Evolutionary conservation across 2,797 vertebrate species (phyloP).

Genomic region (Pangasius mekongensis): DNA sequence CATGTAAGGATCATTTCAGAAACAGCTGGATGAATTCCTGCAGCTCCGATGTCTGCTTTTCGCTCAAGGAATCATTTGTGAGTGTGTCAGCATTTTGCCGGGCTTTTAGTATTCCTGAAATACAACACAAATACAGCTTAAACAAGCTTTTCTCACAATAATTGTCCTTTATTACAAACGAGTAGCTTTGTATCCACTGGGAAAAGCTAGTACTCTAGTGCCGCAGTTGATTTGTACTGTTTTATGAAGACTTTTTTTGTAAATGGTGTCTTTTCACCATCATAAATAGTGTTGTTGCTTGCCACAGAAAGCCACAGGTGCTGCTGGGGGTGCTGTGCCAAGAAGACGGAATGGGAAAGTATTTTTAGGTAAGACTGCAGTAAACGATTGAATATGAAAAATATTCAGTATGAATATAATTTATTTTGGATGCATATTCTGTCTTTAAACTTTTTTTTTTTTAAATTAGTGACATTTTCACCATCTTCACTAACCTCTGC

Average conservation of each 20-base stretch:
- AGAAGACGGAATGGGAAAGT: slow-evolving; percentile 92
- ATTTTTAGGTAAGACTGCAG: slow-evolving; percentile 86
- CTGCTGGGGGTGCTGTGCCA: slow-evolving; percentile 89
- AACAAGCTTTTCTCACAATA: background rate
- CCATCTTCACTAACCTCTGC: slow-evolving; percentile 57
- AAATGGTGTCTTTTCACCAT: background rate
- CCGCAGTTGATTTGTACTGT: background rate
- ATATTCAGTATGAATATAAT: background rate
- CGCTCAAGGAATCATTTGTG: slow-evolving; percentile 57
- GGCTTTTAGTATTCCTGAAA: slow-evolving; percentile 35
- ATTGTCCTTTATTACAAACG: background rate
- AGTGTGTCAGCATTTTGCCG: slow-evolving; percentile 67
- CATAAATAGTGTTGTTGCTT: slow-evolving; percentile 57
- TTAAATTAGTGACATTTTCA: slow-evolving; percentile 60
- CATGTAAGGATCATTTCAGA: slow-evolving; percentile 67
- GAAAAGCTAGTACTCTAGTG: background rate
- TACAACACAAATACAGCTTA: slow-evolving; percentile 9
- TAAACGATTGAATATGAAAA: background rate
- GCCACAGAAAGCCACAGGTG: slow-evolving; percentile 92
- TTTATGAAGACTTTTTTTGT: background rate
- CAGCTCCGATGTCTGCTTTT: slow-evolving; percentile 66
- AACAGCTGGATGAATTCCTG: slow-evolving; percentile 74
- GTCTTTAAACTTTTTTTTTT: slow-evolving; percentile 36
- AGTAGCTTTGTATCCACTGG: background rate
- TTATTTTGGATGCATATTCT: background rate